Evolutionary conservation across 2,797 vertebrate genomes (phyloP).

Genomic region (Cynopterus sphinx): DNA sequence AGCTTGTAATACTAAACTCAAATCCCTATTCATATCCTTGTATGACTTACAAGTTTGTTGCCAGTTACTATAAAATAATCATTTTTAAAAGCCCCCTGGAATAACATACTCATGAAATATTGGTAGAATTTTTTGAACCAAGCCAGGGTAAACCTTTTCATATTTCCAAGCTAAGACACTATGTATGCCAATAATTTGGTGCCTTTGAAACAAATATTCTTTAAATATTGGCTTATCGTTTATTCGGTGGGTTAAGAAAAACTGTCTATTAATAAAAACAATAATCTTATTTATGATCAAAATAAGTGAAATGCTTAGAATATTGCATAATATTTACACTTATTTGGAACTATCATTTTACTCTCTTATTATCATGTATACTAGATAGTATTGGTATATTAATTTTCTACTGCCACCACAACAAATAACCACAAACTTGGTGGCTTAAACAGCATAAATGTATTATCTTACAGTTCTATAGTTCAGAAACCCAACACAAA

Average conservation of each 20-base stretch:
- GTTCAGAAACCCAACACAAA: not conserved
- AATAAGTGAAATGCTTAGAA: not conserved
- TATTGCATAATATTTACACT: not conserved
- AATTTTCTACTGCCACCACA: not conserved
- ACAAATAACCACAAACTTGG: not conserved
- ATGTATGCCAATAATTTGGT: not conserved
- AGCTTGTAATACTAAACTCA: not conserved
- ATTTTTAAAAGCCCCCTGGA: not conserved
- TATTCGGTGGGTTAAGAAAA: not conserved
- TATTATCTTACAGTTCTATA: not conserved
- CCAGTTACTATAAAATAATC: not conserved
- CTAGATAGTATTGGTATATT: not conserved
- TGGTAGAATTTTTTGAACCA: not conserved
- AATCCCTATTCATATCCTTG: not conserved
- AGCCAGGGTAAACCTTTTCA: not conserved
- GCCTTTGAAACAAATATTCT: conserved; percentile 47
- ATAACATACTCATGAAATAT: not conserved
- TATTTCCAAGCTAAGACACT: not conserved
- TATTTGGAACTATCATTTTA: not conserved
- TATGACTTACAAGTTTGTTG: not conserved
- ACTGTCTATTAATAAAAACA: not conserved
- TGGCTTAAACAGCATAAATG: not conserved
- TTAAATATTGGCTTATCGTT: conserved; percentile 31
- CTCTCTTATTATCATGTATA: not conserved
- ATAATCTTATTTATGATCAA: not conserved